These are phyloP conservation scores for Astreopora myriophthalma DNA, from an alignment of 64 coral and sea anemone species.

Conservation along the genomic window DNA sequence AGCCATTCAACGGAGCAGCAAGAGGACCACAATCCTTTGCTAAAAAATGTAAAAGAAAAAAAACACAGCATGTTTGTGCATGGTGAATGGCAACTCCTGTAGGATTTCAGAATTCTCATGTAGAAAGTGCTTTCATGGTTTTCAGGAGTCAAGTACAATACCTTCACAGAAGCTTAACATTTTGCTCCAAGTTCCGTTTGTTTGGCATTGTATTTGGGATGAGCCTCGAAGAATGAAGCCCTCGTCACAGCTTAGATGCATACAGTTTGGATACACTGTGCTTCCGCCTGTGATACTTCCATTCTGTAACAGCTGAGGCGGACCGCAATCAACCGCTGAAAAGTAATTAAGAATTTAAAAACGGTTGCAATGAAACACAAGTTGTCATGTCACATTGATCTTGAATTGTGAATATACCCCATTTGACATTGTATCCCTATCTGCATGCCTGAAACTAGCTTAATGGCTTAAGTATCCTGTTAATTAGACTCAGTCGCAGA, in stretches of 20 bases:
- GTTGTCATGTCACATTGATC: no score
- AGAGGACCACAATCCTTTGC: constrained; percentile 62
- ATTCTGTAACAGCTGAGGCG: constrained; percentile 5
- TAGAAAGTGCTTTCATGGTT: no score
- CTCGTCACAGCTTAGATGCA: constrained; percentile 41
- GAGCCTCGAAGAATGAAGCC: constrained; percentile 58
- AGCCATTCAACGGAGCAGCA: constrained; percentile 43
- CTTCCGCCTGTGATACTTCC: constrained; percentile 33
- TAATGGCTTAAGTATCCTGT: no score
- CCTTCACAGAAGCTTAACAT: neutral
- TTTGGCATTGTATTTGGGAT: neutral
- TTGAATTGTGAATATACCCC: no score
- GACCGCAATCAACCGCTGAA: constrained; percentile 38
- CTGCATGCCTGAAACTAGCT: no score
- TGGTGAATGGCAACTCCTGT: no score
- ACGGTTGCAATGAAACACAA: no score
- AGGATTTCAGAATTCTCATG: no score
- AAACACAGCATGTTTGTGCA: no score
- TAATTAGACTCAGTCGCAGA: no score
- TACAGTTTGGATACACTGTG: constrained; percentile 43
- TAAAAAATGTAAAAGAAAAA: neutral
- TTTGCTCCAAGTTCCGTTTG: constrained; percentile 22
- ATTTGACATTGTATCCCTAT: no score
- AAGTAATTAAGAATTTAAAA: neutral
- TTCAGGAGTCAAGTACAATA: neutral